Percentiles rank a stretch among this genome's conserved stretches.
These are phyloP conservation scores for Pteropus rufus DNA, from an alignment of 2,797 vertebrate species.

Conservation along the genomic window DNA sequence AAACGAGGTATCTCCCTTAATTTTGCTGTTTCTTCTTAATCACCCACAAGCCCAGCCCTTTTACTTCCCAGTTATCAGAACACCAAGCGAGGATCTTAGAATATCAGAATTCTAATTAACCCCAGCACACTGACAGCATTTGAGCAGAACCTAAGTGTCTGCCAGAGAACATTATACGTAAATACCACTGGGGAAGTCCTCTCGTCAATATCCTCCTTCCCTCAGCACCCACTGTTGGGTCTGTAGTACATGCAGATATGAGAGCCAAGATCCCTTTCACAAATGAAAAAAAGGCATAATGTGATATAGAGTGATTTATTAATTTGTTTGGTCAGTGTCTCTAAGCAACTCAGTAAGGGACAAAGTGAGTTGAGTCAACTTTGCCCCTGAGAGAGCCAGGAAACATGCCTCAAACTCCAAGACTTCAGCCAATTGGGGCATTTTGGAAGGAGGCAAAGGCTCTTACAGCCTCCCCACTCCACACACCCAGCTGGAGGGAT, in stretches of 20 bases:
- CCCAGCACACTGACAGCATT: background rate
- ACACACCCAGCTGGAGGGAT: background rate
- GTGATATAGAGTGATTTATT: background rate
- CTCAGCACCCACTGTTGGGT: background rate
- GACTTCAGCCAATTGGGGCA: background rate
- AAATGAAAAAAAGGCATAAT: background rate
- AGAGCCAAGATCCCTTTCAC: background rate
- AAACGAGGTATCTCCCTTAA: background rate
- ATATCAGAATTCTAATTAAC: constrained; percentile 18
- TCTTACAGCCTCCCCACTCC: background rate
- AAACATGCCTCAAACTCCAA: background rate
- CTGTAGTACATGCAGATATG: background rate
- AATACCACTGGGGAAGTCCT: background rate
- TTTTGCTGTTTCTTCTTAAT: constrained; percentile 14
- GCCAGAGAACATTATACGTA: background rate
- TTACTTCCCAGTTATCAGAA: constrained; percentile 4
- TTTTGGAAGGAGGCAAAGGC: background rate
- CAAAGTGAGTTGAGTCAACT: background rate
- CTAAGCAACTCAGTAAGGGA: background rate
- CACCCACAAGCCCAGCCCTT: background rate
- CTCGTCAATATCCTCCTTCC: background rate
- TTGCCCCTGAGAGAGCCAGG: background rate
- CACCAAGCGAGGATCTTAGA: background rate
- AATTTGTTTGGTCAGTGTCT: background rate
- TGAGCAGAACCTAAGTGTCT: constrained; percentile 1